phyloP scores from a whole-genome alignment of 2,113 vertebrate genomes.

The Heterochromis multidens region DNA sequence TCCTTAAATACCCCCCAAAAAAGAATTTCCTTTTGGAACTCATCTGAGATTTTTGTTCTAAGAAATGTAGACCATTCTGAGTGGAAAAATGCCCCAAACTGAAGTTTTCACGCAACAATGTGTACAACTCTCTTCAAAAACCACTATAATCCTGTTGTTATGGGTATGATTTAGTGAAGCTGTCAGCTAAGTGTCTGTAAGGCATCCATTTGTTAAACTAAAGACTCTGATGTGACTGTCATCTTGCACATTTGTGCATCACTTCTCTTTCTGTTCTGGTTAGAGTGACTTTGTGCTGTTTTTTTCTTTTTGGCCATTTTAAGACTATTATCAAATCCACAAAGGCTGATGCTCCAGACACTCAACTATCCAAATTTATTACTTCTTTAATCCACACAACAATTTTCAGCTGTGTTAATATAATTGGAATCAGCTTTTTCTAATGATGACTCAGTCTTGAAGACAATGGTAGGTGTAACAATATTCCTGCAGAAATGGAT shows the following conservation, averaged over 20 bases:
- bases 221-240: neutral
- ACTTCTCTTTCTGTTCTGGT: neutral
- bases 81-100: neutral
- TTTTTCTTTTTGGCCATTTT: neutral
- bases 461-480: neutral
- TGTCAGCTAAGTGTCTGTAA: neutral
- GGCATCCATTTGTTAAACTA: neutral
- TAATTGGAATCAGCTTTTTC: neutral
- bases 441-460: neutral
- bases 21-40: neutral
- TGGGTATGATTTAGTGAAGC: neutral
- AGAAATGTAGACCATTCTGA: neutral
- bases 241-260: neutral
- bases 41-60: neutral
- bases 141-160: neutral
- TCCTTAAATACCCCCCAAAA: neutral
- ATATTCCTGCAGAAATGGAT: neutral
- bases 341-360: neutral
- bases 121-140: neutral
- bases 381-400: fast-evolving
- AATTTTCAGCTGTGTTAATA: neutral
- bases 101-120: fast-evolving
- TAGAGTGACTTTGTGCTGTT: neutral
- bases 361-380: neutral
- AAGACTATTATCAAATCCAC: neutral